Evolutionary conservation across 2,797 vertebrate genomes (phyloP).

Genomic region (Halcyon smyrnensis): DNA sequence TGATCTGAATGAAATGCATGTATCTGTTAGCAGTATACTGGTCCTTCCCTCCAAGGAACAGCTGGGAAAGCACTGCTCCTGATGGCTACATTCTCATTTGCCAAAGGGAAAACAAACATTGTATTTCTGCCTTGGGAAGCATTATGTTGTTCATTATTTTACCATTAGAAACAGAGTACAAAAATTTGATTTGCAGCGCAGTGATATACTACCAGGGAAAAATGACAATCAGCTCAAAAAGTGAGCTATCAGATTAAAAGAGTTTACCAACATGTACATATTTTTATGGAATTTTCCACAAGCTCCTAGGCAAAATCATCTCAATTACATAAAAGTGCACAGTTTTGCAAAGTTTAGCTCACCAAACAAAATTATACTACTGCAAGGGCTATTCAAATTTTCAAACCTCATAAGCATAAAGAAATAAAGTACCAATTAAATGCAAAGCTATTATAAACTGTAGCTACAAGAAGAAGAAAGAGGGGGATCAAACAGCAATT

Average conservation of each 20-base stretch:
- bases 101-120: conserved; percentile 13
- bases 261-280: background rate
- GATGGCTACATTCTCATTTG: background rate
- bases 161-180: background rate
- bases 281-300: conserved; percentile 36
- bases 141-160: conserved; percentile 40
- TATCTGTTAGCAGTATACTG: background rate
- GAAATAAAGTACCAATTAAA: conserved; percentile 55
- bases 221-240: background rate
- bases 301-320: conserved; percentile 31
- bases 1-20: background rate
- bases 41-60: background rate
- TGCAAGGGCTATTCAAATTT: conserved; percentile 37
- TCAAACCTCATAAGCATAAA: conserved; percentile 40
- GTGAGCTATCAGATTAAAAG: background rate
- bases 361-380: conserved; percentile 31
- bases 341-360: conserved; percentile 32
- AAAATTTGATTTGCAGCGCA: background rate
- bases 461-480: conserved; percentile 24
- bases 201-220: background rate
- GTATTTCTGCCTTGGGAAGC: conserved; percentile 23
- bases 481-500: background rate
- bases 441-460: conserved; percentile 35
- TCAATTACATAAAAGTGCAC: conserved; percentile 42
- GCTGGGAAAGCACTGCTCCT: background rate